Conservation (phyloP, 2,113 vertebrate species). For the Tupaia chinensis region DNA sequence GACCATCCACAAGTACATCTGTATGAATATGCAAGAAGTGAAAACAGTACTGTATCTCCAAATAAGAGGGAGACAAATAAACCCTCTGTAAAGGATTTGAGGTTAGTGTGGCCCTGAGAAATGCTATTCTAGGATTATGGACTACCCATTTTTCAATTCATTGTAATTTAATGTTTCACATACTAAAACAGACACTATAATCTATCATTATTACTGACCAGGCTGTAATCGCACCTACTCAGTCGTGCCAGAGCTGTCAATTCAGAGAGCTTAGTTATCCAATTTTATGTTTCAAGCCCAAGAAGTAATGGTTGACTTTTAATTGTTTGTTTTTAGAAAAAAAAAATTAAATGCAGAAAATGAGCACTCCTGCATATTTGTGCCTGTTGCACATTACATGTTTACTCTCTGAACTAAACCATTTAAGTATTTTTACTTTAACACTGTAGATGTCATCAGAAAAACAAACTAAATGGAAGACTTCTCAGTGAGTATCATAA, state of each 20-base stretch:
- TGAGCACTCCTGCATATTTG: neutral
- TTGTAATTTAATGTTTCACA: slow-evolving; percentile 80
- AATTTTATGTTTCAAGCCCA: slow-evolving; percentile 16
- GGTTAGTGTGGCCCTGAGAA: slow-evolving; percentile 30
- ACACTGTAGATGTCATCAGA: neutral
- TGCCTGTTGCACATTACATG: slow-evolving; percentile 1
- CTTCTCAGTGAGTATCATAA: neutral
- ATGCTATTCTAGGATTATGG: slow-evolving; percentile 74
- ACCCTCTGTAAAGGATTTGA: slow-evolving; percentile 32
- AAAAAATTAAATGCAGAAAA: slow-evolving; percentile 42
- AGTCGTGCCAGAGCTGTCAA: slow-evolving; percentile 11
- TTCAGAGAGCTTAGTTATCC: neutral
- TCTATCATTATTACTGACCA: slow-evolving; percentile 74
- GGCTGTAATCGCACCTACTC: slow-evolving; percentile 70
- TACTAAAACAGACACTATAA: slow-evolving; percentile 80
- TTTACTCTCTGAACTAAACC: neutral
- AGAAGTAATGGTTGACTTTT: slow-evolving; percentile 34
- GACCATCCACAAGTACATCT: neutral
- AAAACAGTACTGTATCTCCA: neutral
- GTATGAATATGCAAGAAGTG: neutral
- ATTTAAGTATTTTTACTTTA: slow-evolving; percentile 46
- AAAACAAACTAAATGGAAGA: slow-evolving; percentile 66
- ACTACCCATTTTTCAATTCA: slow-evolving; percentile 60
- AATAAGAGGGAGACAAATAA: slow-evolving; percentile 31
- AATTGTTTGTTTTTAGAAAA: slow-evolving; percentile 52